These are phyloP conservation scores for Prunella fulvescens DNA, from an alignment of 2,113 vertebrate species.

Conservation along the genomic window DNA sequence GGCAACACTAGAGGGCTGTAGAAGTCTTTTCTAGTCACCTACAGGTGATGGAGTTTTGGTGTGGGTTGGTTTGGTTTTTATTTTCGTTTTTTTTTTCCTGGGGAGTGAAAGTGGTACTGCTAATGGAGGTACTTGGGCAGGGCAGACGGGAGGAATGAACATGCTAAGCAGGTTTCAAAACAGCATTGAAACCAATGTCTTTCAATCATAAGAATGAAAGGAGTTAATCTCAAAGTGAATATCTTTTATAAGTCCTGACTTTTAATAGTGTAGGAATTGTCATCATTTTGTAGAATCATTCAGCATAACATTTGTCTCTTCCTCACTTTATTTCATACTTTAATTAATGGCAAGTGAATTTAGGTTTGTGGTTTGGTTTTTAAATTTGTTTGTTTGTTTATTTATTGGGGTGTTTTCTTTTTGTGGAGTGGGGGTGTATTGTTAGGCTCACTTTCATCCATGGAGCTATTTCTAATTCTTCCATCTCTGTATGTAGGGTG, in stretches of 20 bases:
- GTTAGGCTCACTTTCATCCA: background rate
- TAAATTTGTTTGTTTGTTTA: background rate
- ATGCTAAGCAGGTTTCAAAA: background rate
- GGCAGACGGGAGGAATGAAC: background rate
- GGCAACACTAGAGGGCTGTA: constrained; percentile 76
- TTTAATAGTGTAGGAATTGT: background rate
- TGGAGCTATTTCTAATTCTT: background rate
- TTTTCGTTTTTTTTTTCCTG: background rate
- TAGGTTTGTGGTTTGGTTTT: background rate
- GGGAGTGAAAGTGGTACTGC: background rate
- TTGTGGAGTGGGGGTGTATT: rapidly evolving
- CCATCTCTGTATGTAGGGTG: background rate
- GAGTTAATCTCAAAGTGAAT: background rate
- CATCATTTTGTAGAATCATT: background rate
- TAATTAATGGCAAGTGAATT: background rate
- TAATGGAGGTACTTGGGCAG: background rate
- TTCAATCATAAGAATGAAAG: background rate
- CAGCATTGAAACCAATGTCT: background rate
- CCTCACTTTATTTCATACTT: background rate
- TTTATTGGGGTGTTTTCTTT: background rate
- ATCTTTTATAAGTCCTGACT: background rate
- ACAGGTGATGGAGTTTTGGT: background rate
- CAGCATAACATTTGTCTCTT: background rate
- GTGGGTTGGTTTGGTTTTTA: background rate
- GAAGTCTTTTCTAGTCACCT: constrained; percentile 55